Percentiles rank a stretch among this genome's conserved stretches.
phyloP scores from a whole-genome alignment of 1,140 invertebrate genomes.

The Diploscapter pachys region DNA sequence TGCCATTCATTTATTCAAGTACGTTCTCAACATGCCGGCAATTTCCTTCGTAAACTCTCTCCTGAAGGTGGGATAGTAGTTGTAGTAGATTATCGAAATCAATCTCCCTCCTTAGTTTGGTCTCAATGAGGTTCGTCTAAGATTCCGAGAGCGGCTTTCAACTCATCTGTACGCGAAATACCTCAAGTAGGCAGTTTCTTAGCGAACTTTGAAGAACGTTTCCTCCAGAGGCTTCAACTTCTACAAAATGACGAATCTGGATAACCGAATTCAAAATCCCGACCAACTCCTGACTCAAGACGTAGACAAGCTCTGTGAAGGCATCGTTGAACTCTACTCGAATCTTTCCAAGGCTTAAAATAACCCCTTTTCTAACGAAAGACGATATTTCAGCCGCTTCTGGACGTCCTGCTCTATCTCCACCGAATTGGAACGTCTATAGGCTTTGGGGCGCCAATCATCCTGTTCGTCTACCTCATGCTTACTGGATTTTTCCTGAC shows the following conservation, averaged over 20 bases:
- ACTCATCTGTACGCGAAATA: slow-evolving; percentile 83
- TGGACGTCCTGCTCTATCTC: slow-evolving; percentile 90
- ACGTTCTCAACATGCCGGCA: slow-evolving; percentile 60
- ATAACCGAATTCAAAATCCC: slow-evolving; percentile 87
- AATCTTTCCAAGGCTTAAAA: slow-evolving; percentile 81
- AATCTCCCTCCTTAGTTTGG: slow-evolving; percentile 68
- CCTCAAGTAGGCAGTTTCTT: slow-evolving; percentile 71
- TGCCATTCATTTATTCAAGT: slow-evolving; percentile 72
- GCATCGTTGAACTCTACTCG: slow-evolving; percentile 88
- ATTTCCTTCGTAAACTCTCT: slow-evolving; percentile 83
- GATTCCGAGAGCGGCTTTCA: slow-evolving; percentile 82
- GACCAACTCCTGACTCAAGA: slow-evolving; percentile 94
- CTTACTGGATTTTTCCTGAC: slow-evolving; percentile 49
- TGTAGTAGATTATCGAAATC: slow-evolving; percentile 24
- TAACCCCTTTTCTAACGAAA: not conserved
- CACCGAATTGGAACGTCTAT: slow-evolving; percentile 80
- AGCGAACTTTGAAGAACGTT: not conserved
- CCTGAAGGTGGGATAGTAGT: slow-evolving; percentile 69
- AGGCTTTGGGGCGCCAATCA: slow-evolving; percentile 69
- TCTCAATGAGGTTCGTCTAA: slow-evolving; percentile 84
- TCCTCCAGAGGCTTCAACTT: slow-evolving; percentile 82
- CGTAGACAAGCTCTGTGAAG: slow-evolving; percentile 93
- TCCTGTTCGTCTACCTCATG: slow-evolving; percentile 57
- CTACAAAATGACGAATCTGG: slow-evolving; percentile 92
- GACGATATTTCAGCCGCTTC: slow-evolving; percentile 68